Conservation (phyloP, 2,797 vertebrate species). For the Morelia viridis region DNA sequence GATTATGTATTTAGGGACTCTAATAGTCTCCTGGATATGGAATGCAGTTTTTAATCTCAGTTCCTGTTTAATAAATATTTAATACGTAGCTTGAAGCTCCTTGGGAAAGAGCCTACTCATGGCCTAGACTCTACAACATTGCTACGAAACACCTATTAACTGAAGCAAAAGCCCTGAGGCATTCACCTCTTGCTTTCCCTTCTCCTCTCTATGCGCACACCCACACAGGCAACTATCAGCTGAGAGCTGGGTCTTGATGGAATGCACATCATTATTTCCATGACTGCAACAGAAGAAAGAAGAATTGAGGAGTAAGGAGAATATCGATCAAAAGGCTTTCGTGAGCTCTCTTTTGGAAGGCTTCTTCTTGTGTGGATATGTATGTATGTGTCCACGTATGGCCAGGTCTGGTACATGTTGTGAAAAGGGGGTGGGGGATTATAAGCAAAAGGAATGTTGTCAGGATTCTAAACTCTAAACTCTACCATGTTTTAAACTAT, state of each 20-base stretch:
- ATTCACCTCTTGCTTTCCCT: not conserved
- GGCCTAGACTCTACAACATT: slow-evolving; percentile 46
- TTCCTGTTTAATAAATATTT: slow-evolving; percentile 61
- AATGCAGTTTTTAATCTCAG: slow-evolving; percentile 41
- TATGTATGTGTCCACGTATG: not conserved
- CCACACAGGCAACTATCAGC: slow-evolving; percentile 11
- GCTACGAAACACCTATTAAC: slow-evolving; percentile 54
- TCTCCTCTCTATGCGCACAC: not conserved
- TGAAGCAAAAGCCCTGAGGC: slow-evolving; percentile 46
- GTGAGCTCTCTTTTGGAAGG: slow-evolving; percentile 28
- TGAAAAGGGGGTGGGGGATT: slow-evolving; percentile 34
- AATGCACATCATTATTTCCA: not conserved
- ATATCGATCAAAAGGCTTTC: slow-evolving; percentile 22
- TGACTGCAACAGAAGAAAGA: not conserved
- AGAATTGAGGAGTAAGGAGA: slow-evolving; percentile 36
- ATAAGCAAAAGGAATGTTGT: slow-evolving; percentile 19
- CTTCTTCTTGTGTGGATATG: not conserved
- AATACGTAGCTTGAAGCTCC: slow-evolving; percentile 49
- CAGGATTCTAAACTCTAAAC: slow-evolving; percentile 42
- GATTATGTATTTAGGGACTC: slow-evolving; percentile 28
- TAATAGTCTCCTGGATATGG: slow-evolving; percentile 49
- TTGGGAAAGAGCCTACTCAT: slow-evolving; percentile 38
- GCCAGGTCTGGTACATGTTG: slow-evolving; percentile 50
- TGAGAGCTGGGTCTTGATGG: slow-evolving; percentile 23
- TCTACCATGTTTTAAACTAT: slow-evolving; percentile 36